Conservation (phyloP, 2,797 vertebrate genomes). For the Paedocypris micromegethes region DNA sequence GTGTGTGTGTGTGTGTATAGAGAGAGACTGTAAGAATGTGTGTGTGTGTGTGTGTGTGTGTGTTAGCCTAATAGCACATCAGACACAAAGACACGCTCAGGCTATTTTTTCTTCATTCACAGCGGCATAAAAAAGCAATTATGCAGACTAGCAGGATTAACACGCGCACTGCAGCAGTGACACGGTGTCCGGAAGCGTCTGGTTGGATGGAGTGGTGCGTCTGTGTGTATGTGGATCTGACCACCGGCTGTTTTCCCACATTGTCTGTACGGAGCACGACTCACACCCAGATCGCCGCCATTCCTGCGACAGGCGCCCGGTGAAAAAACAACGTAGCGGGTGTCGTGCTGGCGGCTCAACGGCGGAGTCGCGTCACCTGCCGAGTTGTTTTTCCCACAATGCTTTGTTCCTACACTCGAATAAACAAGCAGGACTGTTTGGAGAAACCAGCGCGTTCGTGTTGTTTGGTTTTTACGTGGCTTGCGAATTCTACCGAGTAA, state of each 20-base stretch:
- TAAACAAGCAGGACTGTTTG: too few relatives aligned
- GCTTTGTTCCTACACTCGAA: too few relatives aligned
- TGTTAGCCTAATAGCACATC: conserved; percentile 21
- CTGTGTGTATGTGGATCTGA: background rate
- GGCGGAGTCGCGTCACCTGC: too few relatives aligned
- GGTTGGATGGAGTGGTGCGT: background rate
- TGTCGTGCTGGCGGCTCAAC: conserved; percentile 1
- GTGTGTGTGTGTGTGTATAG: too few relatives aligned
- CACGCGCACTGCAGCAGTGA: background rate
- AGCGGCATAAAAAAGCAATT: background rate
- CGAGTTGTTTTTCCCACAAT: too few relatives aligned
- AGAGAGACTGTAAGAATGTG: too few relatives aligned
- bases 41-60: background rate
- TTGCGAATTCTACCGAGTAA: too few relatives aligned
- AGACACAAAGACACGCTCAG: background rate
- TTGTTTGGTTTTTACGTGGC: too few relatives aligned
- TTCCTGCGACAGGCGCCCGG: conserved; percentile 5
- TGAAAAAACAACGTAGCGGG: conserved; percentile 22
- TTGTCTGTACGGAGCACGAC: conserved; percentile 40
- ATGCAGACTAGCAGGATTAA: background rate
- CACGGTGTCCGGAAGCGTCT: too few relatives aligned
- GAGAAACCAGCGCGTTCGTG: too few relatives aligned
- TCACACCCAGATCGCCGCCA: conserved; percentile 4
- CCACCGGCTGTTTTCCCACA: conserved; percentile 26
- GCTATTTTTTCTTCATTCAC: background rate